These are phyloP conservation scores for Battus philenor DNA, from an alignment of 1,140 invertebrate species.

Conservation along the genomic window DNA sequence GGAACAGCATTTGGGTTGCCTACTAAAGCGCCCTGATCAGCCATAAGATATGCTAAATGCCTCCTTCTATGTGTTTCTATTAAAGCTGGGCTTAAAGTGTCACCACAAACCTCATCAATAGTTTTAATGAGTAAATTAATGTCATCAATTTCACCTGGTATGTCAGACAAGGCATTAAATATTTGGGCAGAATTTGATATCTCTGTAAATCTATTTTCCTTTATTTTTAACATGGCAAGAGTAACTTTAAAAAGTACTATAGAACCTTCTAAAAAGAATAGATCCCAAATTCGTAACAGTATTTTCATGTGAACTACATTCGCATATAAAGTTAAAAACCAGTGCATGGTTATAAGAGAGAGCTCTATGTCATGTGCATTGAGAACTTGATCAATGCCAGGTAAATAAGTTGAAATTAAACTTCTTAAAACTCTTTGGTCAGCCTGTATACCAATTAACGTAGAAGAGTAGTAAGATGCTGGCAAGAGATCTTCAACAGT, in stretches of 20 bases:
- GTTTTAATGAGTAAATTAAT: conserved; percentile 82
- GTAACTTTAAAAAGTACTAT: conserved; percentile 97
- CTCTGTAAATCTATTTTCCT: conserved; percentile 87
- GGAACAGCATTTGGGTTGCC: conserved; percentile 91
- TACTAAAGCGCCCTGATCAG: conserved; percentile 94
- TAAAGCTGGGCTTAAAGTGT: conserved; percentile 88
- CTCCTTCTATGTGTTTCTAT: conserved; percentile 93
- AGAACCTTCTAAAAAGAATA: conserved; percentile 97
- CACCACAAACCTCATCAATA: conserved; percentile 76
- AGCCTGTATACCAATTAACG: conserved; percentile 93
- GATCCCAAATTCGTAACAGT: conserved; percentile 96
- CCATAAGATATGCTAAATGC: conserved; percentile 97
- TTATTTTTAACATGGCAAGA: conserved; percentile 95
- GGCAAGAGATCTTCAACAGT: conserved; percentile 98
- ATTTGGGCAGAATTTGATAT: conserved; percentile 97
- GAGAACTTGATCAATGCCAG: conserved; percentile 91
- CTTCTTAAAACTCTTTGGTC: conserved; percentile 96
- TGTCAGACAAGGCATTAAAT: conserved; percentile 96
- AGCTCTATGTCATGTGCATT: conserved; percentile 97
- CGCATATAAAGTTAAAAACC: conserved; percentile 98
- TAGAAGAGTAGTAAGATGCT: conserved; percentile 97
- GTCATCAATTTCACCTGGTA: conserved; percentile 94
- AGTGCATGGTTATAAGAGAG: conserved; percentile 96
- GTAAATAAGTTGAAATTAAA: conserved; percentile 91
- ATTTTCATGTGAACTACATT: conserved; percentile 99